phyloP scores from a whole-genome alignment of 2,797 vertebrate genomes.

The Monodelphis domestica region DNA sequence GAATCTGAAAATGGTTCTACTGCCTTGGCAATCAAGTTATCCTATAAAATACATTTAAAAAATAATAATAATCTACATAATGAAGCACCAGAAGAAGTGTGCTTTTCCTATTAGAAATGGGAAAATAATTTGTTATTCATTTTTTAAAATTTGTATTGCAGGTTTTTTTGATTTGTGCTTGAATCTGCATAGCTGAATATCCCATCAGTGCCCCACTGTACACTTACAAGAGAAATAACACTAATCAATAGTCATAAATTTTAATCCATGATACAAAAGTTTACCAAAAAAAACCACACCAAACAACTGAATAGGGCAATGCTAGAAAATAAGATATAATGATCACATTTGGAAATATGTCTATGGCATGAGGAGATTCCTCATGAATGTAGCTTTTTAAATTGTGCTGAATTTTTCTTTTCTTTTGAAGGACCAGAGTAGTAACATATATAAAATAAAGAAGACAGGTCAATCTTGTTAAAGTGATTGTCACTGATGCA shows the following conservation, averaged over 20 bases:
- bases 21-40: background rate
- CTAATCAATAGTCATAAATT: slow-evolving; percentile 59
- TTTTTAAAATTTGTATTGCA: slow-evolving; percentile 9
- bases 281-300: slow-evolving; percentile 58
- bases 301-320: background rate
- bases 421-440: background rate
- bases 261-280: slow-evolving; percentile 72
- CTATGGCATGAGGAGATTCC: slow-evolving; percentile 9
- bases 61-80: background rate
- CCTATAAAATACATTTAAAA: too few species aligned
- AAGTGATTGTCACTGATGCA: slow-evolving; percentile 16
- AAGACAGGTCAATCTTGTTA: slow-evolving; percentile 1
- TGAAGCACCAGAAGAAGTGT: background rate
- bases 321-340: slow-evolving; percentile 61
- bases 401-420: slow-evolving; percentile 11
- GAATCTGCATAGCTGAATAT: slow-evolving; percentile 18
- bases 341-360: slow-evolving; percentile 46
- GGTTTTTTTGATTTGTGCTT: slow-evolving; percentile 35
- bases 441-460: background rate
- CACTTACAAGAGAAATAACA: slow-evolving; percentile 39
- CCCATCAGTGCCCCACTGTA: slow-evolving; percentile 16
- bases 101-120: background rate
- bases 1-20: background rate
- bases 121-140: background rate
- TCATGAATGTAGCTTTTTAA: background rate